These are phyloP conservation scores for Pherbina coryleti DNA, from an alignment of 2,888 invertebrate genomes.

Conservation along the genomic window DNA sequence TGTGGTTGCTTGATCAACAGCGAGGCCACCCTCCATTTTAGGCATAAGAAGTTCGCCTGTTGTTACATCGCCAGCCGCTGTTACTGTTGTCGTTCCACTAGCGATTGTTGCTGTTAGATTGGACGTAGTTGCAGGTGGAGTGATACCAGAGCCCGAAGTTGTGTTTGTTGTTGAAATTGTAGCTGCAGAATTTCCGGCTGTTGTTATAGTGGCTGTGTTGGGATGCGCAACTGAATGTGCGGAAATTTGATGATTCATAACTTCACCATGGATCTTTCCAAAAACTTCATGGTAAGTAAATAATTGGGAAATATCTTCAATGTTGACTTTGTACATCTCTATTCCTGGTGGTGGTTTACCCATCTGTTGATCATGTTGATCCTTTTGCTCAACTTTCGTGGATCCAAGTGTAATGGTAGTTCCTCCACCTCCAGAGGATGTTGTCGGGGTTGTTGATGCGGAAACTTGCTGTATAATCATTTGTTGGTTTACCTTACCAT, in stretches of 20 bases:
- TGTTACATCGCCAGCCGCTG: slow-evolving; percentile 41
- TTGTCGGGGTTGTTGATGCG: slow-evolving; percentile 52
- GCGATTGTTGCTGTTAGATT: slow-evolving; percentile 50
- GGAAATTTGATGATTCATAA: slow-evolving; percentile 69
- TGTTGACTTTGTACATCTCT: slow-evolving; percentile 83
- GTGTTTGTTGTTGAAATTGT: slow-evolving; percentile 55
- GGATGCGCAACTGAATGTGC: slow-evolving; percentile 66
- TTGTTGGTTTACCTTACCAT: slow-evolving; percentile 52
- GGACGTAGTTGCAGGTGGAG: slow-evolving; percentile 41
- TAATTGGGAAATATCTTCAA: slow-evolving; percentile 86
- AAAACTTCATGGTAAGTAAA: slow-evolving; percentile 90
- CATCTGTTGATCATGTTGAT: slow-evolving; percentile 57
- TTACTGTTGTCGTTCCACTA: slow-evolving; percentile 42
- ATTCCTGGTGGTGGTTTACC: slow-evolving; percentile 72
- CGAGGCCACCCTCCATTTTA: slow-evolving; percentile 68
- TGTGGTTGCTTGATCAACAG: slow-evolving; percentile 71
- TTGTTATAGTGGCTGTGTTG: slow-evolving; percentile 53
- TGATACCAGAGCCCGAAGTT: slow-evolving; percentile 42
- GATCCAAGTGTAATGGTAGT: slow-evolving; percentile 63
- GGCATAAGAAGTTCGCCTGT: slow-evolving; percentile 66
- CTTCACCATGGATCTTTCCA: slow-evolving; percentile 74
- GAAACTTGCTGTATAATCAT: slow-evolving; percentile 65
- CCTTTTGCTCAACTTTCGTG: slow-evolving; percentile 60
- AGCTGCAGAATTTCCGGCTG: slow-evolving; percentile 48
- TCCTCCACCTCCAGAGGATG: slow-evolving; percentile 59